A percentile compares a stretch with the other conserved stretches of the same genome.
phyloP scores from a whole-genome alignment of 1,140 invertebrate species.

The Zaprionus tsacasi region DNA sequence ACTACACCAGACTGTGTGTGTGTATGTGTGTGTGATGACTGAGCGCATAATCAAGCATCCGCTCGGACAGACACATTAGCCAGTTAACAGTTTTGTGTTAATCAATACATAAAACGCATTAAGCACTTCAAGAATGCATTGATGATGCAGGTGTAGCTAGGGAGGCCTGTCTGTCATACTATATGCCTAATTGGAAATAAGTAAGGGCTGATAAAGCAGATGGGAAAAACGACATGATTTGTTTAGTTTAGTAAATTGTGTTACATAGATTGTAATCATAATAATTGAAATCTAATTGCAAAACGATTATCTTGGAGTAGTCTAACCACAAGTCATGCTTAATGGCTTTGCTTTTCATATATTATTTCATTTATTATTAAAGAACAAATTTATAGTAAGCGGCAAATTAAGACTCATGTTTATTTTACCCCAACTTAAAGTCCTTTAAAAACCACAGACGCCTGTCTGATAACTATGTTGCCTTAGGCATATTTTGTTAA shows the following conservation, averaged over 20 bases:
- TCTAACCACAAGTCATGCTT: not conserved
- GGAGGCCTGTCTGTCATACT: not conserved
- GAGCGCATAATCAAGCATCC: slow-evolving; percentile 24
- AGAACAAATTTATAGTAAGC: too few species aligned
- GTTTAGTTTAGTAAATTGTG: not conserved
- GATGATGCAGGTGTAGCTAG: not conserved
- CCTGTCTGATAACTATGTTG: not conserved
- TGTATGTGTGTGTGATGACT: not conserved
- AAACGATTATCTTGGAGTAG: not conserved
- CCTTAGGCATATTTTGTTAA: not conserved
- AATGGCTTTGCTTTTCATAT: not conserved
- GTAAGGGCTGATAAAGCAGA: not conserved
- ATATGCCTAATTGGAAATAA: not conserved
- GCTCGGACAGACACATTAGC: slow-evolving; percentile 7
- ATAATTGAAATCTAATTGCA: not conserved
- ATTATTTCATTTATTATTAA: too few species aligned
- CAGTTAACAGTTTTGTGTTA: slow-evolving; percentile 22
- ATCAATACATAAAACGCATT: slow-evolving; percentile 24
- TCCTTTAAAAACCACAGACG: not conserved
- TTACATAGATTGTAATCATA: not conserved
- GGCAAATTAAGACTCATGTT: too few species aligned
- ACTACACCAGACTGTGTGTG: not conserved
- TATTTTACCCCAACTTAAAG: not conserved
- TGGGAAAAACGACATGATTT: not conserved
- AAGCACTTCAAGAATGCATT: slow-evolving; percentile 7